A percentile compares a stretch with the other conserved stretches of the same genome.
Evolutionary conservation across 2,113 vertebrate genomes (phyloP).

Genomic region (Mustela lutreola): DNA sequence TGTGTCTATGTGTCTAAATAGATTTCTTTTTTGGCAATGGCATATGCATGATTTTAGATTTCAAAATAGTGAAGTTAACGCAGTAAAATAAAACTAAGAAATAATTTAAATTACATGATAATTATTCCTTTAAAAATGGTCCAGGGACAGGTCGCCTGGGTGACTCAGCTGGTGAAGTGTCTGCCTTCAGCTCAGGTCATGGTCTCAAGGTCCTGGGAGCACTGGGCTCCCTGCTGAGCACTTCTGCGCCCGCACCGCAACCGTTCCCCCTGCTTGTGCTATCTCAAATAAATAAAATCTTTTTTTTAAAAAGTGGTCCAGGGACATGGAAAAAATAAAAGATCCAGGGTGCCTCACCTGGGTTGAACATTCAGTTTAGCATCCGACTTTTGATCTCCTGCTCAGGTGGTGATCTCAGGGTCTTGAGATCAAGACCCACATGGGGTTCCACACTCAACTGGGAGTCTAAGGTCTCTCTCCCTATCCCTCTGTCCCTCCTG

Average conservation of each 20-base stretch:
- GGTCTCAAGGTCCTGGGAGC: background rate
- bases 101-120: background rate
- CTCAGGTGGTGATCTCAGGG: background rate
- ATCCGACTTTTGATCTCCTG: background rate
- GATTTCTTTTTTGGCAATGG: background rate
- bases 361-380: background rate
- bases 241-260: rapidly evolving
- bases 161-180: background rate
- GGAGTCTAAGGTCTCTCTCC: background rate
- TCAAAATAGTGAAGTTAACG: background rate
- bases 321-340: background rate
- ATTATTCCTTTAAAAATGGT: background rate
- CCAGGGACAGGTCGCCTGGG: background rate
- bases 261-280: background rate
- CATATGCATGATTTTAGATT: background rate
- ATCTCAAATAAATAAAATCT: background rate
- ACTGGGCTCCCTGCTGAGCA: background rate
- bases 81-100: background rate
- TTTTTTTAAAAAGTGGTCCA: background rate
- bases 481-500: background rate
- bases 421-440: background rate
- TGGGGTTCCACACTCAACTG: background rate
- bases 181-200: background rate
- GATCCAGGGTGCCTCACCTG: background rate
- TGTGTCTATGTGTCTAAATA: background rate